These are phyloP conservation scores for Pseudocheirus occidentalis DNA, from an alignment of 2,797 vertebrate genomes.

Conservation along the genomic window DNA sequence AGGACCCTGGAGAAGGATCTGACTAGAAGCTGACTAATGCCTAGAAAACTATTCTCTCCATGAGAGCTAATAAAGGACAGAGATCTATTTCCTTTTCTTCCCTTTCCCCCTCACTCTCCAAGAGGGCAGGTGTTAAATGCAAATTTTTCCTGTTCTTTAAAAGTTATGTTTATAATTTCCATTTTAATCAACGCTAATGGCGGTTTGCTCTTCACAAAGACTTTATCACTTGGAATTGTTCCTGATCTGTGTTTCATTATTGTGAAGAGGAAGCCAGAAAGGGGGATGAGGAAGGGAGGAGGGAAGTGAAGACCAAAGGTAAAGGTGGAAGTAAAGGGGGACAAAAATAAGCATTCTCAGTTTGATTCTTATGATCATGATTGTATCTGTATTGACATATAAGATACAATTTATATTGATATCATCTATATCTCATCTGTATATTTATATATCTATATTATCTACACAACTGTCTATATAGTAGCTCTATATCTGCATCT, in stretches of 20 bases:
- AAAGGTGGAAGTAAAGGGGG: background rate
- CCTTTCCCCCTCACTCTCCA: background rate
- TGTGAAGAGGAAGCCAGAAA: background rate
- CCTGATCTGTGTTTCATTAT: background rate
- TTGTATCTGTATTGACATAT: background rate
- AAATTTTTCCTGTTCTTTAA: background rate
- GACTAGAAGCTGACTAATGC: background rate
- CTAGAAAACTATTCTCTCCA: background rate
- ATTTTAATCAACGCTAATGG: background rate
- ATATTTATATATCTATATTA: background rate
- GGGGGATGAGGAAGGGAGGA: background rate
- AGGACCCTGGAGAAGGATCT: background rate
- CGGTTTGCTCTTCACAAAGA: background rate
- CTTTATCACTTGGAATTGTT: background rate
- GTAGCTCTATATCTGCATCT: background rate
- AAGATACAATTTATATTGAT: background rate
- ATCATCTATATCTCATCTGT: background rate
- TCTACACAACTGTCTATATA: background rate
- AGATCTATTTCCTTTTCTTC: background rate
- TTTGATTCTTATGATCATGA: background rate
- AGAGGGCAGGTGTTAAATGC: background rate
- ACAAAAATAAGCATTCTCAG: background rate
- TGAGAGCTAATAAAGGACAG: background rate
- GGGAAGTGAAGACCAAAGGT: background rate
- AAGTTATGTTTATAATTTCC: background rate